A percentile compares a stretch with the other conserved stretches of the same genome.
Evolutionary conservation across 30 jellyfish, hydroid and myxozoan genomes (phyloP).

Genomic region (Aurelia aurita complex sp. Pacific): DNA sequence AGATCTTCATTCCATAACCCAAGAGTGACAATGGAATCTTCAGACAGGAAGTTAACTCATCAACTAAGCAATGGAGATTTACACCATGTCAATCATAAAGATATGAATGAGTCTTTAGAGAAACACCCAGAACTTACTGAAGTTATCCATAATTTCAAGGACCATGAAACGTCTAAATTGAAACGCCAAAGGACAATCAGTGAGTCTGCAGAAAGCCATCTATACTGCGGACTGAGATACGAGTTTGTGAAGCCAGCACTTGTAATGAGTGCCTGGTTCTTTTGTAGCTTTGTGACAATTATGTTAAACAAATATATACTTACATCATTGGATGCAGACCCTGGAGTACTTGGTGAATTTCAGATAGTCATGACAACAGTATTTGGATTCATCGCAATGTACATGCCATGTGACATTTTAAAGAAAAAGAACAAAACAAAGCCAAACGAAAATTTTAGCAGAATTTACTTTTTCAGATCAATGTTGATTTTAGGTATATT

Average conservation of each 20-base stretch:
- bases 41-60: slow-evolving; percentile 27
- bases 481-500: slow-evolving; percentile 89
- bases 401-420: slow-evolving; percentile 70
- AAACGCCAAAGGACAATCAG: neutral
- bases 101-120: neutral
- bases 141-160: slow-evolving; percentile 18
- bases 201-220: neutral
- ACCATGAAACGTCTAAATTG: neutral
- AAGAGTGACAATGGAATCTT: slow-evolving; percentile 1
- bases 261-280: slow-evolving; percentile 89
- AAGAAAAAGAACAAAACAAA: slow-evolving; percentile 9
- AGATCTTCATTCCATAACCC: neutral
- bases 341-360: slow-evolving; percentile 93
- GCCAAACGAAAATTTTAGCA: slow-evolving; percentile 16
- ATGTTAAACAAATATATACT: slow-evolving; percentile 82
- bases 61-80: slow-evolving; percentile 42
- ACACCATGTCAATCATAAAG: slow-evolving; percentile 39
- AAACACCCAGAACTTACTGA: neutral
- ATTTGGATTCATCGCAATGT: slow-evolving; percentile 91
- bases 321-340: slow-evolving; percentile 86
- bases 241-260: slow-evolving; percentile 63
- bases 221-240: slow-evolving; percentile 10
- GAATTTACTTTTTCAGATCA: slow-evolving; percentile 70
- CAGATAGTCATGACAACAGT: slow-evolving; percentile 91
- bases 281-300: slow-evolving; percentile 89